These are phyloP conservation scores for Pterobdella sp. DNA, from an alignment of 2,888 invertebrate genomes.

Conservation along the genomic window DNA sequence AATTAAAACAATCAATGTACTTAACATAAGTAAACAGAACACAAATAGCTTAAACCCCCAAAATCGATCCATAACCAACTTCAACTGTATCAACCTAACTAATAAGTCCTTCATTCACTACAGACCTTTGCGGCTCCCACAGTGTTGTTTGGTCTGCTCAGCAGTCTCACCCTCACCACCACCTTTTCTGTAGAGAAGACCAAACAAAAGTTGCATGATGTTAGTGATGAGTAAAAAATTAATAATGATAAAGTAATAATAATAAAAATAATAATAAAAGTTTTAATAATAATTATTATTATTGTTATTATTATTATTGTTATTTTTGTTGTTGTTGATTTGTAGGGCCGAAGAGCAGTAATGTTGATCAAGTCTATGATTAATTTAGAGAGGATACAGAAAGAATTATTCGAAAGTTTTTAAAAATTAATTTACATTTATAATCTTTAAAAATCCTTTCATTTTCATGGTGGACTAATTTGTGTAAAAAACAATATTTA, in stretches of 20 bases:
- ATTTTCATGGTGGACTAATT: too few species aligned
- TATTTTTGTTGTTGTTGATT: background rate
- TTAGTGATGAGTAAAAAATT: constrained; percentile 8
- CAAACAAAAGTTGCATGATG: background rate
- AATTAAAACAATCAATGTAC: too few species aligned
- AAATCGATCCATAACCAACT: too few species aligned
- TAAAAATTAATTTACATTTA: too few species aligned
- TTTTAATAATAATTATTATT: background rate
- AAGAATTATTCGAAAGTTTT: constrained; percentile 8
- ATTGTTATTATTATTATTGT: background rate
- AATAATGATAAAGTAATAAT: background rate
- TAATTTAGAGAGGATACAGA: background rate
- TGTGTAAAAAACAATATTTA: too few species aligned
- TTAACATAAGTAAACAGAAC: too few species aligned
- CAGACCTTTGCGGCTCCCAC: constrained; percentile 4
- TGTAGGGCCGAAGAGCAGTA: background rate
- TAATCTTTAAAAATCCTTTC: too few species aligned
- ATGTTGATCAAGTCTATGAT: background rate
- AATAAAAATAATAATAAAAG: background rate
- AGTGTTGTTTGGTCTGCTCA: background rate
- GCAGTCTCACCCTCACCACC: background rate
- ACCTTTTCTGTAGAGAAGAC: constrained; percentile 3
- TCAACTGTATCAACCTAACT: too few species aligned
- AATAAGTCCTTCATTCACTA: too few species aligned
- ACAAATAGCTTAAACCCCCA: too few species aligned